Conservation (phyloP, 2,888 invertebrate species). For the Acanthosoma haemorrhoidale region DNA sequence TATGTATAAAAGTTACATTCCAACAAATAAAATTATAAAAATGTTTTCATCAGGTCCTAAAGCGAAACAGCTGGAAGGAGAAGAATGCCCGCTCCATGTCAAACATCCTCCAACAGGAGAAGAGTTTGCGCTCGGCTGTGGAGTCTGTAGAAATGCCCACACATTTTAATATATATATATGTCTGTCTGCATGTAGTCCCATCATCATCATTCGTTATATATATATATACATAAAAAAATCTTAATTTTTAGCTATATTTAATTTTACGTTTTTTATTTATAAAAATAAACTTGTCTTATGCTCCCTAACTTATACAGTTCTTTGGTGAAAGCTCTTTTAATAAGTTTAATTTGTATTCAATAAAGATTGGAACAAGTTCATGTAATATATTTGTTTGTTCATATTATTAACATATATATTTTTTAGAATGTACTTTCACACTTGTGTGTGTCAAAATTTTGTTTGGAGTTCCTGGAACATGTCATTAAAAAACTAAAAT, state of each 20-base stretch:
- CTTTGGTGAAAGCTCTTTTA: constrained; percentile 20
- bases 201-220: neutral
- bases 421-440: too few relatives aligned
- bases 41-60: constrained; percentile 65
- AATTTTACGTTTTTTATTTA: neutral
- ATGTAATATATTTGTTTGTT: neutral
- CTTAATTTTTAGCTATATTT: too few relatives aligned
- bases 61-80: constrained; percentile 86
- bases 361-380: neutral
- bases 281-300: constrained; percentile 7
- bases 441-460: too few relatives aligned
- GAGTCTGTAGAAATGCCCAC: constrained; percentile 92
- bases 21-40: neutral
- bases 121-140: constrained; percentile 97
- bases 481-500: too few relatives aligned
- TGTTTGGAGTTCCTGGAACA: too few relatives aligned
- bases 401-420: too few relatives aligned
- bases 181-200: neutral
- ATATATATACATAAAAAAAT: too few relatives aligned
- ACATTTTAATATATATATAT: constrained; percentile 61
- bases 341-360: constrained; percentile 1
- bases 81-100: constrained; percentile 92
- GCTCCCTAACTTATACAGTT: neutral
- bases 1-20: too few relatives aligned
- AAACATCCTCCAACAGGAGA: constrained; percentile 96